Evolutionary conservation across 1,140 invertebrate species (phyloP).

Genomic region (Yoshiicerus persimilis): DNA sequence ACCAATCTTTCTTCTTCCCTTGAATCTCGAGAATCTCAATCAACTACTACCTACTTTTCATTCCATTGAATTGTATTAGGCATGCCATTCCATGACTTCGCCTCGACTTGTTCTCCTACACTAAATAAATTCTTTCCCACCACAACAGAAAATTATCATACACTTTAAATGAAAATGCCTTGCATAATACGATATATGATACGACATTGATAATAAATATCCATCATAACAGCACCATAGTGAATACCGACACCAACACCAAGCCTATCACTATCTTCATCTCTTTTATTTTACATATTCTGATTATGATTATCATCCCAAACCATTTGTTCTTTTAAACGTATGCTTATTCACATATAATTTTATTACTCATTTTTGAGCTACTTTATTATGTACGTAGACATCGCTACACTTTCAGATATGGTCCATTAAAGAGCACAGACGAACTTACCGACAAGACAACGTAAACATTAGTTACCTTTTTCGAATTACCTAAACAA

Average conservation of each 20-base stretch:
- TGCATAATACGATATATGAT: background rate
- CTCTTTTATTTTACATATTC: background rate
- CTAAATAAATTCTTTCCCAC: background rate
- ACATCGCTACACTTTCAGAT: background rate
- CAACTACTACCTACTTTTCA: background rate
- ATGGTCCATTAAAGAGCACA: background rate
- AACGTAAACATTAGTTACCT: background rate
- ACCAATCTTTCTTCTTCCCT: background rate
- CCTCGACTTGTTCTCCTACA: background rate
- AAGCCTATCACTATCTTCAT: background rate
- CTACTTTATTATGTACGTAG: background rate
- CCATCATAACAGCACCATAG: background rate
- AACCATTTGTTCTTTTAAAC: background rate
- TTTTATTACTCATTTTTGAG: background rate
- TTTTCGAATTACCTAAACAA: background rate
- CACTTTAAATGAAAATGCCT: background rate
- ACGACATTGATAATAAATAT: background rate
- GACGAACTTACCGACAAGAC: background rate
- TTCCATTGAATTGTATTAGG: background rate
- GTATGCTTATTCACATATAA: background rate
- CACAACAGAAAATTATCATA: background rate
- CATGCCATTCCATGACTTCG: background rate
- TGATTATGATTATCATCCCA: background rate
- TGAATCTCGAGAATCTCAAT: background rate
- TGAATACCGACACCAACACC: constrained; percentile 7